phyloP scores from a whole-genome alignment of 2,888 invertebrate genomes.

The Rhagonycha lutea region DNA sequence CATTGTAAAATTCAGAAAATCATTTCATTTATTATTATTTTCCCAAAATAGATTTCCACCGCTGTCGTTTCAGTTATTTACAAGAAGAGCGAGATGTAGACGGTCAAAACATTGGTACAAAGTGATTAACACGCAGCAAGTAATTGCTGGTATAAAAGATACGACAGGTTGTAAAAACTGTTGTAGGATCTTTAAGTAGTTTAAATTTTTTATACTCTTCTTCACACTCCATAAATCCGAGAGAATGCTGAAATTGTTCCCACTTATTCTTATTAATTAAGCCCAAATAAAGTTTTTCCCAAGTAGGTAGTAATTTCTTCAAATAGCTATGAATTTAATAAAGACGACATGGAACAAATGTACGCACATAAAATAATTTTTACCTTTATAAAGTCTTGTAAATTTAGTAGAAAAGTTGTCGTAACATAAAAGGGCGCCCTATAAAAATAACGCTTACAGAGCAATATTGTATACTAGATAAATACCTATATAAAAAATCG shows the following conservation, averaged over 20 bases:
- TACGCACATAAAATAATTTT: neutral
- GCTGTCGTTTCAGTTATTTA: neutral
- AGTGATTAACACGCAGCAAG: neutral
- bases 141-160: neutral
- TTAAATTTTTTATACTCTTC: neutral
- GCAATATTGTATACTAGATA: neutral
- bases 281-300: neutral
- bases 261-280: neutral
- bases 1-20: neutral
- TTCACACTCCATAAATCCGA: neutral
- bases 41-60: neutral
- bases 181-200: neutral
- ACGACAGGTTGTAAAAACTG: neutral
- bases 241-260: neutral
- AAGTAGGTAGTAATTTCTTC: neutral
- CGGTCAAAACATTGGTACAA: neutral
- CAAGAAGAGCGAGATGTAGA: neutral
- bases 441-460: neutral
- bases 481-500: neutral
- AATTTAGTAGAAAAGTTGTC: neutral
- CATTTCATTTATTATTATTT: too few species aligned
- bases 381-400: neutral
- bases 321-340: neutral
- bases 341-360: neutral
- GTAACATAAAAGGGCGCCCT: neutral